Conservation (phyloP, 2,888 invertebrate genomes). For the Drepanosiphum platanoidis region DNA sequence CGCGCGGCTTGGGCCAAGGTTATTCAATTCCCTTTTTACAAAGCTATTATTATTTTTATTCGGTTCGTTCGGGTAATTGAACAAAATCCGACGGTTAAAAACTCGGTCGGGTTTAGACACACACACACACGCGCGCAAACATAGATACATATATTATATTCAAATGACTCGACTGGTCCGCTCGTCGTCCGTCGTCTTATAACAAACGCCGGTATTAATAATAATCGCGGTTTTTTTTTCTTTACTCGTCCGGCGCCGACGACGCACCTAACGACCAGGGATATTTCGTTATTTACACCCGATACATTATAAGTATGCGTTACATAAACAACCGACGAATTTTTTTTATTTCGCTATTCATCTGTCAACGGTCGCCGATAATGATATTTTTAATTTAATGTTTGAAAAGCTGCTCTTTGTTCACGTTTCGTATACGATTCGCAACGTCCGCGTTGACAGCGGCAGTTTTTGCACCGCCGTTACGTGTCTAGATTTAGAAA, state of each 20-base stretch:
- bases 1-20: conserved; percentile 44
- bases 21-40: conserved; percentile 55
- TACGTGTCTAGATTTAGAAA: not conserved
- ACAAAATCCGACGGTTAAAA: conserved; percentile 56
- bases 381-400: not conserved
- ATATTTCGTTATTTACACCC: not conserved
- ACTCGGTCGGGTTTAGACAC: not conserved
- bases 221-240: not conserved
- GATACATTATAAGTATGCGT: not conserved
- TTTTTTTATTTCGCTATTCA: not conserved
- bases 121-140: not conserved
- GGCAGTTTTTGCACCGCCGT: not conserved
- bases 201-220: not conserved
- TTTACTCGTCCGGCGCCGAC: not conserved
- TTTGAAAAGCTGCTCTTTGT: not conserved
- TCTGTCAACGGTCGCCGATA: not conserved
- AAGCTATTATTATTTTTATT: conserved; percentile 56
- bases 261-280: not conserved
- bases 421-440: not conserved
- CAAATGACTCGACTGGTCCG: conserved; percentile 15
- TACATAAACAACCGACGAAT: not conserved
- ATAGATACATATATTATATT: not conserved
- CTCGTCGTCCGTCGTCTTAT: not conserved
- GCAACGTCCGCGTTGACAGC: not conserved
- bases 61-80: conserved; percentile 41